These are phyloP conservation scores for Lithophane ornitopus DNA, from an alignment of 2,888 invertebrate species.

Conservation along the genomic window DNA sequence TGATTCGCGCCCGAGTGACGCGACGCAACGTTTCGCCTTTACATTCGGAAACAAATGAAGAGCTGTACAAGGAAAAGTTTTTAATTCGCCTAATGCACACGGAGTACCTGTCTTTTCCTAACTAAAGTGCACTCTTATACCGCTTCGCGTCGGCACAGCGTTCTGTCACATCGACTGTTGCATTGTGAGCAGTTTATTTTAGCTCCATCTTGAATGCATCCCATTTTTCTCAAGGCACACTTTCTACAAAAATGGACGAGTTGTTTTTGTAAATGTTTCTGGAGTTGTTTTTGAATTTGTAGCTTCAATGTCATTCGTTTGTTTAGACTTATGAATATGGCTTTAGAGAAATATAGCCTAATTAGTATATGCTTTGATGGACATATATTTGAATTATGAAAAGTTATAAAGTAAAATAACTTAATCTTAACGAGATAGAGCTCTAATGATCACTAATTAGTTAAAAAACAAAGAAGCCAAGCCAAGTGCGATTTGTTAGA, in stretches of 20 bases:
- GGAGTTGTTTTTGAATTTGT: slow-evolving; percentile 29
- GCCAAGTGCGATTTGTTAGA: slow-evolving; percentile 79
- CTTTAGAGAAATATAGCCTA: neutral
- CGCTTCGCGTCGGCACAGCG: slow-evolving; percentile 77
- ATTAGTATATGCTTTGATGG: neutral
- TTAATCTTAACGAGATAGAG: slow-evolving; percentile 59
- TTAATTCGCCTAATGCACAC: slow-evolving; percentile 90
- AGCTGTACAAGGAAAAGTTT: slow-evolving; percentile 82
- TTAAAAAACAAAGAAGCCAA: slow-evolving; percentile 75
- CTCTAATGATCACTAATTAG: slow-evolving; percentile 73
- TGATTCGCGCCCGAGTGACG: slow-evolving; percentile 76
- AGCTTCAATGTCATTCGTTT: slow-evolving; percentile 34
- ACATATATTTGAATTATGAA: neutral
- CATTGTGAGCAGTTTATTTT: slow-evolving; percentile 86
- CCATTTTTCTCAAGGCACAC: slow-evolving; percentile 73
- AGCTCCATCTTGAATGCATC: slow-evolving; percentile 79
- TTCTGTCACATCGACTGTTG: slow-evolving; percentile 85
- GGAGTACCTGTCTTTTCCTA: slow-evolving; percentile 83
- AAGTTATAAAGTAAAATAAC: slow-evolving; percentile 22
- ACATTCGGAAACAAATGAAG: slow-evolving; percentile 85
- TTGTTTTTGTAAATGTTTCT: slow-evolving; percentile 64
- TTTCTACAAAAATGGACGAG: slow-evolving; percentile 65
- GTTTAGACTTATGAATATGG: slow-evolving; percentile 22
- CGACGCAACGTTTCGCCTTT: slow-evolving; percentile 76
- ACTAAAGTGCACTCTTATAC: slow-evolving; percentile 85